Base-by-base conservation (phyloP, 2,888 invertebrate genomes). In the Smittia sp. region DNA sequence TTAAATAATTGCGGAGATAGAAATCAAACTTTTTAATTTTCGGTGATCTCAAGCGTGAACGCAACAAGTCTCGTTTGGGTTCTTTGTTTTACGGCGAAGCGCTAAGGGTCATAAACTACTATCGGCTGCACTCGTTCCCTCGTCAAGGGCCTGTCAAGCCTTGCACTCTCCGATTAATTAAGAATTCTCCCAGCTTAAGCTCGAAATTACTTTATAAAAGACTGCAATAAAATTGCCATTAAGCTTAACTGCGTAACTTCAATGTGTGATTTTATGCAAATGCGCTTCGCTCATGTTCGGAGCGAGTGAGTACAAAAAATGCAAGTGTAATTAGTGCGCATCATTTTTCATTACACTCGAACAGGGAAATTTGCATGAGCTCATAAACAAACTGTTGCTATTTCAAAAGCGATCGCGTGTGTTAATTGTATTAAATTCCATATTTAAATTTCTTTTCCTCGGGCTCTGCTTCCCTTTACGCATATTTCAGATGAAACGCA, bases 251-350 rank as follows among this genome's bases (percentile, higher is more conserved):
- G 27, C 62, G 58, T 72, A 27, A 15, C 27, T 54, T 54, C 11
- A 25, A 72, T 72, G 72, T 72, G 72, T 72, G 72, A 72, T 72
- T 72, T 72, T 38, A 72, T 72, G 72, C 39, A 72, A 72, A 72
- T 72, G 69, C 25, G 15, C 41, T 7, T 32, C 38, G 18, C 39
- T 39, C 32, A 58, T 72, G n/a, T 24, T 18, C 20, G 27, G 9
- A 25, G 15, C 24, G 54, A n/a, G 4, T 63, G 15, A 27, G 15
- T 63, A 41, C 39, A 46, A 32, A 67, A 18, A 15, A 69, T 52
- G 52, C 27, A 46, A 41, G 25, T 13, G 69, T 70, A 72, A 72
- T 72, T 72, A 72, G 72, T 72, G 72, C 72, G 62, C 54, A 72
- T 62, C 72, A 72, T 62, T 32, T 72, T 72, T 72, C 62, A 72